Percentiles rank a stretch among this genome's conserved stretches.
These are phyloP conservation scores for Pseudomugil tenellus DNA, from an alignment of 2,797 vertebrate species.

Conservation along the genomic window DNA sequence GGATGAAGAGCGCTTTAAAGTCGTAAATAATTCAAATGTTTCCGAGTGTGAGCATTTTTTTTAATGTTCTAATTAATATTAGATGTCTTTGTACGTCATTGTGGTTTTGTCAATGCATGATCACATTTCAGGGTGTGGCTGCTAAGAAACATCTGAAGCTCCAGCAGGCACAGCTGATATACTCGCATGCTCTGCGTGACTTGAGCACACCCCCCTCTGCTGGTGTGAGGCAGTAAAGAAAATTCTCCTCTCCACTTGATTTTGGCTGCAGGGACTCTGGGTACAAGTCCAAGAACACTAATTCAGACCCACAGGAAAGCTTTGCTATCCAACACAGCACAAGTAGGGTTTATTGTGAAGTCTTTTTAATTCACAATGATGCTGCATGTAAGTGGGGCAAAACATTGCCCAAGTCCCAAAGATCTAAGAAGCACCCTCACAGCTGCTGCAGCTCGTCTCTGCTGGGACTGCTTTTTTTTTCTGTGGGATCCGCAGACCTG, in stretches of 20 bases:
- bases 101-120: conserved; percentile 14
- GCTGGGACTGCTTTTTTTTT: conserved; percentile 39
- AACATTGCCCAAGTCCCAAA: conserved; percentile 72
- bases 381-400: conserved; percentile 76
- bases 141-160: conserved; percentile 34
- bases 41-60: not conserved
- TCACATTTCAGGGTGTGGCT: conserved; percentile 64
- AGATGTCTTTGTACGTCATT: not conserved
- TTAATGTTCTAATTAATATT: not conserved
- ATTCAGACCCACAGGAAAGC: conserved; percentile 67
- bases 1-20: not conserved
- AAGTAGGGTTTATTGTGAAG: conserved; percentile 57
- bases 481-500: conserved; percentile 51
- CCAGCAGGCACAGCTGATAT: conserved; percentile 38
- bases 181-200: conserved; percentile 45
- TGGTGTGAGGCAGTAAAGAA: conserved; percentile 66
- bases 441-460: conserved; percentile 65
- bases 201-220: conserved; percentile 79
- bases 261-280: conserved; percentile 61
- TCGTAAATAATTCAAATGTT: conserved; percentile 1
- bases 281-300: conserved; percentile 70
- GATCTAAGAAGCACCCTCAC: conserved; percentile 63
- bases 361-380: conserved; percentile 62
- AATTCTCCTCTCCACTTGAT: conserved; percentile 30
- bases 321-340: conserved; percentile 60